Conservation (phyloP, 64 coral and sea anemone species). For the Stichodactyla helianthus region DNA sequence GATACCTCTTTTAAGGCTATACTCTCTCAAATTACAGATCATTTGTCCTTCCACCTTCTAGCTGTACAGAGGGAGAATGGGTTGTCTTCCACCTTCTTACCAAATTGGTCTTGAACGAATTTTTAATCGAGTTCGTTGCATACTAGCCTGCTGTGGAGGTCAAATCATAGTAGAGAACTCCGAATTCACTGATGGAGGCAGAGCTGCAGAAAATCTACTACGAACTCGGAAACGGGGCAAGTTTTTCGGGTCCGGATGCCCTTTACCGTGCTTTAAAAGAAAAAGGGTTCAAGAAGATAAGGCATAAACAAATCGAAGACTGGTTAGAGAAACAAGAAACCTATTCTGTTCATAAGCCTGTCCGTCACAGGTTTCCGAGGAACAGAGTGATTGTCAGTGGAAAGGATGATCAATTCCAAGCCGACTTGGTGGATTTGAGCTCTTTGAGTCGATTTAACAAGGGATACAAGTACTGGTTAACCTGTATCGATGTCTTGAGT, state of each 20-base stretch:
- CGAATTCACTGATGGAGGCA: not conserved
- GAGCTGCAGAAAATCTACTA: constrained; percentile 8
- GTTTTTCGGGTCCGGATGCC: not conserved
- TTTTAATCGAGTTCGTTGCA: constrained; percentile 24
- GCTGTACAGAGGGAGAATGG: constrained; percentile 3
- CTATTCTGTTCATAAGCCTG: constrained; percentile 20
- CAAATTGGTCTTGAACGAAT: not conserved
- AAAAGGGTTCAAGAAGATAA: not conserved
- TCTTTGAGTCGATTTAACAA: no score
- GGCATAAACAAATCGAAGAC: constrained; percentile 11
- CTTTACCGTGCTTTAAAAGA: not conserved
- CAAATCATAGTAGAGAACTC: constrained; percentile 7
- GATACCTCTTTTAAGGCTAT: not conserved
- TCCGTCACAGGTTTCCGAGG: not conserved
- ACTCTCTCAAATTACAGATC: not conserved
- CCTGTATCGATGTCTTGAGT: no score
- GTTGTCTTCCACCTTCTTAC: constrained; percentile 28
- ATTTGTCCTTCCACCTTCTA: not conserved
- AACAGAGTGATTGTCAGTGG: constrained; percentile 23
- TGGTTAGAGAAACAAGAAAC: constrained; percentile 20
- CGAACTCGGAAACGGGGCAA: not conserved
- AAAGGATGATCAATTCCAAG: constrained; percentile 26
- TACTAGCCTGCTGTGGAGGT: constrained; percentile 31
- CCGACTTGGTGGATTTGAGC: not conserved
- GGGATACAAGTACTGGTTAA: no score